Evolutionary conservation across 2,113 vertebrate genomes (phyloP).

Genomic region (Siniperca knerii): DNA sequence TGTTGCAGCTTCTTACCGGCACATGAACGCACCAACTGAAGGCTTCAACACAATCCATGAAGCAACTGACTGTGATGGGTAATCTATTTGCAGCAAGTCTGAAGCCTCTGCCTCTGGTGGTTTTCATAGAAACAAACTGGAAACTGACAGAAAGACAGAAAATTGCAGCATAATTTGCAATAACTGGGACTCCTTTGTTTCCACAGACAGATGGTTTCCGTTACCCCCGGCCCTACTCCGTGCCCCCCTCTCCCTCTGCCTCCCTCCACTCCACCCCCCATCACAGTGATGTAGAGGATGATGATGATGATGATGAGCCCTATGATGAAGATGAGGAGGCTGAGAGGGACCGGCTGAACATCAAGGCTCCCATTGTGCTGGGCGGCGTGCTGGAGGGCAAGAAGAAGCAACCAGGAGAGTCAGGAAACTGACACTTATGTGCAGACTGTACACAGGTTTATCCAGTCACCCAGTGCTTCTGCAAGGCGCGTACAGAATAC

Average conservation of each 20-base stretch:
- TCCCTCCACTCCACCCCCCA: slow-evolving; percentile 93
- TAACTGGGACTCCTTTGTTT: slow-evolving; percentile 22
- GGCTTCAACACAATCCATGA: neutral
- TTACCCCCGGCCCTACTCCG: slow-evolving; percentile 91
- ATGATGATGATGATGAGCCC: slow-evolving; percentile 86
- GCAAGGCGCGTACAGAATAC: neutral
- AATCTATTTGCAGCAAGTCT: neutral
- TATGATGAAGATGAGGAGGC: slow-evolving; percentile 96
- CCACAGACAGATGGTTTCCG: slow-evolving; percentile 91
- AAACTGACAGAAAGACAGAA: neutral
- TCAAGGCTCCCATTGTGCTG: slow-evolving; percentile 89
- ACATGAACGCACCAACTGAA: neutral
- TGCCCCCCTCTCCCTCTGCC: slow-evolving; percentile 93
- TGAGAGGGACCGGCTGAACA: slow-evolving; percentile 92
- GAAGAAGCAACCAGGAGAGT: slow-evolving; percentile 88
- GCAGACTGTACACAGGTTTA: neutral
- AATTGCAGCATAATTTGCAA: neutral
- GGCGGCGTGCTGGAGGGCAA: slow-evolving; percentile 81
- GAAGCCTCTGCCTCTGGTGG: neutral
- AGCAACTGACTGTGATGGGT: neutral
- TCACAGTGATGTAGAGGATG: slow-evolving; percentile 89
- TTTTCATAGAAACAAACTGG: neutral
- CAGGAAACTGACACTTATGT: slow-evolving; percentile 78
- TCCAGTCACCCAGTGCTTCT: neutral
- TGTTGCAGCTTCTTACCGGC: neutral